These are phyloP conservation scores for Tillus elongatus DNA, from an alignment of 2,888 invertebrate species.

Conservation along the genomic window DNA sequence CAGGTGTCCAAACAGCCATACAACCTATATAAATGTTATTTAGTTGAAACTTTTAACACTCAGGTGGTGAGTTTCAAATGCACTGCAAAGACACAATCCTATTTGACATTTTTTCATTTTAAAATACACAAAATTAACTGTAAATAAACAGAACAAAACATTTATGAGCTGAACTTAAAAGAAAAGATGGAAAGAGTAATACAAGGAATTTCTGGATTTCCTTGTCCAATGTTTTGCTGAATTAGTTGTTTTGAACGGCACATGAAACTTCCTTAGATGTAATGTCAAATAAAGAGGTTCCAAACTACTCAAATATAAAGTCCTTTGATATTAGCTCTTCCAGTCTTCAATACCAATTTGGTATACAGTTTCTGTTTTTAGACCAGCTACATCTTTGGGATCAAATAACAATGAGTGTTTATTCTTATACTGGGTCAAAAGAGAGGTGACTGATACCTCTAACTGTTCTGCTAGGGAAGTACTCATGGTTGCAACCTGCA, in stretches of 20 bases:
- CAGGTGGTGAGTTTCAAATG: no score
- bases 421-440: constrained; percentile 57
- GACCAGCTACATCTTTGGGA: constrained; percentile 77
- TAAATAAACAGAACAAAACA: no score
- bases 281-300: constrained; percentile 65
- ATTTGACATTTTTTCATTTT: no score
- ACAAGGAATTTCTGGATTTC: constrained; percentile 73
- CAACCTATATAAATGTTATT: no score
- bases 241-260: constrained; percentile 61
- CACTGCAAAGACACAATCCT: no score
- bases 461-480: constrained; percentile 76
- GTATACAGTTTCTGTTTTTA: constrained; percentile 76
- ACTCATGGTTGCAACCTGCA: no score
- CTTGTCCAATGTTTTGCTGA: constrained; percentile 67
- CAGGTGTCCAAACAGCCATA: no score
- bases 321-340: constrained; percentile 73
- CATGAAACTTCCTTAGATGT: no score
- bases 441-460: constrained; percentile 63
- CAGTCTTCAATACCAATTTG: constrained; percentile 79
- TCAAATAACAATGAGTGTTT: constrained; percentile 81
- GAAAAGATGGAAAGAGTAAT: constrained; percentile 80
- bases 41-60: no score
- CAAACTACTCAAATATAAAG: constrained; percentile 69
- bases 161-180: no score
- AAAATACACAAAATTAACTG: no score